Evolutionary conservation across 2,113 vertebrate genomes (phyloP).

Genomic region (Odobenus rosmarus): DNA sequence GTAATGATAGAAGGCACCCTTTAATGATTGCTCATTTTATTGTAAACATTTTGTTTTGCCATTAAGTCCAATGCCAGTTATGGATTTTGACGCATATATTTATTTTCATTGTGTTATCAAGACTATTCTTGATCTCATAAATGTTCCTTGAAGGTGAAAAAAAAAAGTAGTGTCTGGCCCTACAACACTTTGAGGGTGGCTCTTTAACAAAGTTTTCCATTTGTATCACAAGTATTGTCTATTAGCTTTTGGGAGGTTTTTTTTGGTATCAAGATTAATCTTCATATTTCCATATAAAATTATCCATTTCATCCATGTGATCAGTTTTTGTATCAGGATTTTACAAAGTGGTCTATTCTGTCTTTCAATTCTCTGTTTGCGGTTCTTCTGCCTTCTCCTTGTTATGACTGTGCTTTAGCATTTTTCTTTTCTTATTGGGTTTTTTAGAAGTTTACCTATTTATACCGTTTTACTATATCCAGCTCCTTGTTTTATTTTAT

Average conservation of each 20-base stretch:
- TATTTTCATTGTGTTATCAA: not conserved
- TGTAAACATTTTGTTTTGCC: not conserved
- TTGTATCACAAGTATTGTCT: not conserved
- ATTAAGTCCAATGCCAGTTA: not conserved
- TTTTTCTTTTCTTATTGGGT: not conserved
- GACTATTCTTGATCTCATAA: not conserved
- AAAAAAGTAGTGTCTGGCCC: not conserved
- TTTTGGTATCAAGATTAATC: not conserved
- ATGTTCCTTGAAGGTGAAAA: not conserved
- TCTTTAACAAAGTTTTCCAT: not conserved
- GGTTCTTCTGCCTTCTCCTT: not conserved
- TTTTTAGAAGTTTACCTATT: not conserved
- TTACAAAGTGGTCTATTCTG: not conserved
- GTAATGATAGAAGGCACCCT: not conserved
- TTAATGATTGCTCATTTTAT: not conserved
- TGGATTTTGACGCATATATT: not conserved
- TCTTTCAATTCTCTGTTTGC: not conserved
- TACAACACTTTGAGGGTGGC: not conserved
- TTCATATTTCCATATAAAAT: not conserved
- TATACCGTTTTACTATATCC: not conserved
- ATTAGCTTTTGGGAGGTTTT: not conserved
- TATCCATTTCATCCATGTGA: not conserved
- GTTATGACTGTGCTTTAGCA: not conserved
- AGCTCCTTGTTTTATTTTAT: conserved; percentile 20
- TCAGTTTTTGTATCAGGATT: not conserved